Evolutionary conservation across 2,888 invertebrate genomes (phyloP), one percentile per base, ranked within the genome.

Genomic region (Morpho deidamia): DNA sequence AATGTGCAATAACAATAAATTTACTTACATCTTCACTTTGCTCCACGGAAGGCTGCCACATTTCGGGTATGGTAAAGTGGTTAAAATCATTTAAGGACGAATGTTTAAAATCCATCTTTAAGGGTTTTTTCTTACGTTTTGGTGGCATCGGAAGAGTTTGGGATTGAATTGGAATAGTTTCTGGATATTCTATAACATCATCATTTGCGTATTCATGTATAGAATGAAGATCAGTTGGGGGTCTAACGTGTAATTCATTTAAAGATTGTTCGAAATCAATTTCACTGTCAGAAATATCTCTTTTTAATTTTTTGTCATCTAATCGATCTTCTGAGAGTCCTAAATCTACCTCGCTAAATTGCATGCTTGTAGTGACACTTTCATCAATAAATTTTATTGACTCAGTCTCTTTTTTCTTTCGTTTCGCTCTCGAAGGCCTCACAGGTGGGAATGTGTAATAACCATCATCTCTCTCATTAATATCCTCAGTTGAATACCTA

Each of bases 371-470:
- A 59, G 78, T 77, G n/a, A 80, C 70, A 65, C 78, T 84, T 8
- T 88, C 87, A 45, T 89, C 89, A 35, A 88, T 88, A 59, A 84
- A 89, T 50, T 81, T 74, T 39, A 87, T 80, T 1, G 74, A 65
- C 60, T 87, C 84, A 4, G 71, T 60, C 43, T 78, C 79, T 56
- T 81, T 86, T 68, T 90, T 90, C 81, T 86, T 86, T 66, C 90
- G 88, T 64, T 91, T 92, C 38, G 88, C 88, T 62, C 92, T 78
- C 51, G 90, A 91, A 12, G 92, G 92, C 60, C 92, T 80, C 10
- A 91, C 86, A 7, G 92, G 92, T 44, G 88, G 88, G 72, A 89
- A 90, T 70, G 90, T 90, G 65, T 90, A 90, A 69, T 90, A 90
- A 58, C 85, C 90, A 61, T 90, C 90, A 67, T 90, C 90, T 71